Evolutionary conservation across 2,888 invertebrate species (phyloP), one percentile per base, ranked within the genome.

Genomic region (Uropetala carovei): DNA sequence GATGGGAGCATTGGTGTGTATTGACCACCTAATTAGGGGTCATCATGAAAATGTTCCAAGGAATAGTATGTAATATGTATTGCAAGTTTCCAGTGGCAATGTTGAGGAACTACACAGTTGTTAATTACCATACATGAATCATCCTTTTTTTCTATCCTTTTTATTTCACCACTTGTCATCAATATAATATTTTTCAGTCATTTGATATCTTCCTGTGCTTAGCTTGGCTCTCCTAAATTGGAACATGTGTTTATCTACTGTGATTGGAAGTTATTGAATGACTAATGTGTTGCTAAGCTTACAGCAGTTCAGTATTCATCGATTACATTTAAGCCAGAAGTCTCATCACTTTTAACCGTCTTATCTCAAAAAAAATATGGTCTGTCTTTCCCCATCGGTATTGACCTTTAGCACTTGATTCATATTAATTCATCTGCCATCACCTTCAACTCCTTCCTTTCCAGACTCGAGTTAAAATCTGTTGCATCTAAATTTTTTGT

Each of bases 1-100:
- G 89, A 43, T 64, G 60, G 89, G 64, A 60, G 60, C 64, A 64
- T 89, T 64, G 64, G 89, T 64, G 89, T 43, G 4, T 16, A 64
- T 43, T 89, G 89, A 43, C 68, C 89, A 64, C 64, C 64, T 64
- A 68, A 2, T 68, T 43, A 64, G n/a, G 27, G 60, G 89, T 68
- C 85, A 85, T 57, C 57, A 57, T 85, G 64, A 60, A 27, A 64
- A 89, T 89, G 89, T 89, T 89, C 64, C 43, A n/a, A 68, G 64
- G 68, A 89, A 89, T 89, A 89, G 68, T 43, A 86, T 85, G 58
- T 89, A 43, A 89, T 89, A 64, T 43, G 43, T 68, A 89, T 89
- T 56, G 68, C 30, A 68, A 27, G 13, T 89, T 64, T 60, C 64
- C 89, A 64, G 64, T 89, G 89, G 60, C 89, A 64, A 64, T 18